Evolutionary conservation across 2,888 invertebrate genomes (phyloP).

Genomic region (Oxyteleia sp.): DNA sequence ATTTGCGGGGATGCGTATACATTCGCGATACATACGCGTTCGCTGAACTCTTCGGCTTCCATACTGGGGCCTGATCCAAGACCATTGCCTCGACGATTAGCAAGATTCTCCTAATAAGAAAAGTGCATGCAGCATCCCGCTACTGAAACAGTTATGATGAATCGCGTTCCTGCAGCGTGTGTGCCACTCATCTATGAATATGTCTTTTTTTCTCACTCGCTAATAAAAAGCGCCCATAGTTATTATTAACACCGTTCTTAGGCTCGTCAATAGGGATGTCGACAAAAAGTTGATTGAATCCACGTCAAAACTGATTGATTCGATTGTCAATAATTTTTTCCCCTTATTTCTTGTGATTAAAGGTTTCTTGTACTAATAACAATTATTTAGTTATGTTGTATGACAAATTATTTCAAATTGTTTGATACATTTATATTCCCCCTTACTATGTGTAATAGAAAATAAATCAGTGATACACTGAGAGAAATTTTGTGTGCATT

Average conservation of each 20-base stretch:
- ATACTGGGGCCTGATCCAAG: conserved; percentile 53
- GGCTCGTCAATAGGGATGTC: not conserved
- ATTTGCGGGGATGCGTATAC: conserved; percentile 40
- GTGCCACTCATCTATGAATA: conserved; percentile 74
- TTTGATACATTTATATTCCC: too few relatives aligned
- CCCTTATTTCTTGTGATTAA: too few relatives aligned
- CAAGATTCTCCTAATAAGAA: conserved; percentile 86
- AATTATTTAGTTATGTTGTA: too few relatives aligned
- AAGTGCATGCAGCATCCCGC: conserved; percentile 85
- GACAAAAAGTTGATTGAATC: conserved; percentile 8
- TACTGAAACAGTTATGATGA: conserved; percentile 86
- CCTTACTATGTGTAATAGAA: too few relatives aligned
- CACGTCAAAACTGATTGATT: conserved; percentile 1
- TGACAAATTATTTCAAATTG: too few relatives aligned
- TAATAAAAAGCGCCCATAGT: conserved; percentile 25
- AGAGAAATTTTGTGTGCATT: too few relatives aligned
- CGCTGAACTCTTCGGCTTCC: conserved; percentile 68
- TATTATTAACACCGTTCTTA: conserved; percentile 19
- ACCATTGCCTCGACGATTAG: conserved; percentile 81
- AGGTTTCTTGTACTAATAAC: too few relatives aligned
- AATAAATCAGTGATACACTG: too few relatives aligned
- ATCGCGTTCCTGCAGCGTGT: conserved; percentile 75
- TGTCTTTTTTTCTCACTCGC: conserved; percentile 28
- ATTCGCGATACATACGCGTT: conserved; percentile 39
- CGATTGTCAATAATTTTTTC: not conserved